Conservation (phyloP, 2,797 vertebrate species). For the Gouania willdenowi region DNA sequence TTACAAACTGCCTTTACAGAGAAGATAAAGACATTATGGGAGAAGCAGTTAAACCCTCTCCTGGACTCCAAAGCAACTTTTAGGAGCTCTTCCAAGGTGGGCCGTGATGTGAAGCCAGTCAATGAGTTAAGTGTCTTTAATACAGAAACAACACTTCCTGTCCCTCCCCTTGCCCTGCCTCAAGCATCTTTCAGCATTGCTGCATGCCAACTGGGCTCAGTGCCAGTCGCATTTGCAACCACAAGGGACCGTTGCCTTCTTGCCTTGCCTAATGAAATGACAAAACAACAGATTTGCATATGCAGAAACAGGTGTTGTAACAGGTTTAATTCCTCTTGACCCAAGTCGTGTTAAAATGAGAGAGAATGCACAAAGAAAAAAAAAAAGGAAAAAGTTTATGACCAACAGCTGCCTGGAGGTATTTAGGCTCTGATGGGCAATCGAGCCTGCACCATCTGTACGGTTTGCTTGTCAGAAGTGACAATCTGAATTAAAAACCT, state of each 20-base stretch:
- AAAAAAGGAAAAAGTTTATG: constrained; percentile 75
- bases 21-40: constrained; percentile 20
- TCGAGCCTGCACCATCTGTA: constrained; percentile 87
- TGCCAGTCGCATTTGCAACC: constrained; percentile 82
- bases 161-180: constrained; percentile 43
- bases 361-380: constrained; percentile 29
- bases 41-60: not conserved
- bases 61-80: constrained; percentile 35
- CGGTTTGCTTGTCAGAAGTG: constrained; percentile 82
- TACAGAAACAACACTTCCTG: constrained; percentile 68
- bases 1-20: constrained; percentile 18
- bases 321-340: constrained; percentile 93
- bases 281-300: constrained; percentile 95
- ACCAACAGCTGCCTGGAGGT: constrained; percentile 88
- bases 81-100: constrained; percentile 61
- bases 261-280: constrained; percentile 86
- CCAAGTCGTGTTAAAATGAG: constrained; percentile 69
- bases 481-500: constrained; percentile 88
- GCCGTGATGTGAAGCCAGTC: constrained; percentile 72
- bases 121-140: constrained; percentile 60
- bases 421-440: constrained; percentile 82
- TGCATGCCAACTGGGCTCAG: constrained; percentile 73
- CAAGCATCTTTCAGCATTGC: constrained; percentile 34
- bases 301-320: constrained; percentile 92
- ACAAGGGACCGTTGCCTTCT: constrained; percentile 81